Base-by-base conservation (phyloP, 2,797 vertebrate species). In the Melanotaenia boesemani region DNA sequence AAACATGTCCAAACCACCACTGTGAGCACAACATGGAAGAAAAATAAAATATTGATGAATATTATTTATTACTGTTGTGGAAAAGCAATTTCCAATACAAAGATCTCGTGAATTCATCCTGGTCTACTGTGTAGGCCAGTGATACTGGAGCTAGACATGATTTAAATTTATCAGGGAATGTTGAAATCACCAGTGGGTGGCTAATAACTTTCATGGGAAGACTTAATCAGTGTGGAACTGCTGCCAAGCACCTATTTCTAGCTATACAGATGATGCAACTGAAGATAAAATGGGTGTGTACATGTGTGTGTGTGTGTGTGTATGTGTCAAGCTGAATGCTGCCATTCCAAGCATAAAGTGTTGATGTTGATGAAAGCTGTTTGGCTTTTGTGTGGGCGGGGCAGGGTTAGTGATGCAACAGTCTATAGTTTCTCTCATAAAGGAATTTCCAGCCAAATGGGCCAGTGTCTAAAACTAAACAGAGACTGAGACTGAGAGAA, bases 381-480 rank as follows among this genome's bases (percentile, higher is more conserved):
- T 65, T 20, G 5, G 20, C 34, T 58, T 6, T 10, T 11, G 58
- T 1, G 76, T 84, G 76, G 66, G 87, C 0, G 67, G 52, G 48
- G 76, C 74, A 69, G 56, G 11, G 59, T 62, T 48, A 58, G 44
- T 90, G 82, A 86, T 85, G 82, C 8, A 81, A 91, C 24, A n/a
- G 16, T 16, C 26, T 41, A 15, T 59, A 79, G 86, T 90, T 90
- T 87, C 82, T 81, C 80, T 36, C 2, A 1, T 22, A 10, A n/a
- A 72, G 59, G 46, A 74, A 67, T 56, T 86, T 77, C 66, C 70
- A 60, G 26, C 2, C 63, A 52, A 60, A 22, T 44, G 6, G 28
- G 59, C 65, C 32, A 70, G 7, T 20, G 2, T 46, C 6, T 44
- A 56, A 61, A 24, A 22, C 39, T 66, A 79, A 70, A 73, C 32